Base-by-base conservation (phyloP, 2,888 invertebrate species). In the Yponomeuta sedellus region DNA sequence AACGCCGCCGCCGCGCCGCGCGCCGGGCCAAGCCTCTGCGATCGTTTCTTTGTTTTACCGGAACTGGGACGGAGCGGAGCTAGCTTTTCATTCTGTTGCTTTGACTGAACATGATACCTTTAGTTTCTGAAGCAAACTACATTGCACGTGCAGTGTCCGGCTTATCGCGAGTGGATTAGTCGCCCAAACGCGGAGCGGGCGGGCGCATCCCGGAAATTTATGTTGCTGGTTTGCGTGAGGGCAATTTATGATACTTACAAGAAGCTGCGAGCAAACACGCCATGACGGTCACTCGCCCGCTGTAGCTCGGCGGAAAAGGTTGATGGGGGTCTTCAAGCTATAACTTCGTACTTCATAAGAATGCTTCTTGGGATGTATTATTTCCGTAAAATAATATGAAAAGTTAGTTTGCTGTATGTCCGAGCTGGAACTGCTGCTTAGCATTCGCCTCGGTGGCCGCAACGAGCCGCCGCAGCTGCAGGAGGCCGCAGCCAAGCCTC, bases 81-180 rank as follows among this genome's bases (percentile, higher is more conserved):
- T 52, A 52, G 44, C 44, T 52, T 52, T 52, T 16, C 44, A 52
- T 52, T 52, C 44, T 52, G 16, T 52, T 52, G 16, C 44, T 12
- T 52, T 52, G 16, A 52, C 44, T 52, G 16, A 52, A 16, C 12
- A 52, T 16, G 44, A 52, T 52, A 52, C 44, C 44, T 12, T 52
- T 52, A 52, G 44, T 52, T 12, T 52, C 16, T 16, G 16, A 16
- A 52, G 16, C 44, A 52, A 52, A 52, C 44, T 12, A 6, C 20
- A 25, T 59, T 25, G 59, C 22, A 59, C 25, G 59, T 20, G 59
- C 59, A 59, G 59, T 59, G 59, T 59, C 22, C 59, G 59, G 59
- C 44, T 52, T 52, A 52, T 52, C 44, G 12, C 44, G 59, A 59
- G 59, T 59, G 22, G 22, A 52, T 52, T 25, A 25, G 59, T 20